Evolutionary conservation across 1,140 invertebrate genomes (phyloP).

Genomic region (Acromyrmex heyeri): DNA sequence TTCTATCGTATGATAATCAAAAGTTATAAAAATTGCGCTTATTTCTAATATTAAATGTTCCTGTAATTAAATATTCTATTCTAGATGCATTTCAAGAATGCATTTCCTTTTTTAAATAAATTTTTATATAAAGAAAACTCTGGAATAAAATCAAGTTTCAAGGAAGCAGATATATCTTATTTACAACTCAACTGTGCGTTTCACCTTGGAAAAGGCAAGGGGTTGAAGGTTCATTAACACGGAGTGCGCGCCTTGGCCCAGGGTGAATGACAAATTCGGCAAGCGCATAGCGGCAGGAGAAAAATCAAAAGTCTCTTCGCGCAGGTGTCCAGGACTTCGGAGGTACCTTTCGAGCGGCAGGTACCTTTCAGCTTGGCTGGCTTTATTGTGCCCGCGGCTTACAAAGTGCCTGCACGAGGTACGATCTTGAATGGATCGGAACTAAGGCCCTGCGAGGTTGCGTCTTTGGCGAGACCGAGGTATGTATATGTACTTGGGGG

Average conservation of each 20-base stretch:
- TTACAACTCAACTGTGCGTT: constrained; percentile 30
- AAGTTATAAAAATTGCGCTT: not conserved
- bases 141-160: constrained; percentile 4
- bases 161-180: not conserved
- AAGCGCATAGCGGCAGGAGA: constrained; percentile 73
- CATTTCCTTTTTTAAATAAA: not conserved
- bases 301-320: constrained; percentile 84
- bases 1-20: not conserved
- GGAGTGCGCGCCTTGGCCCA: constrained; percentile 6
- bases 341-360: constrained; percentile 80
- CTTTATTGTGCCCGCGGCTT: constrained; percentile 72
- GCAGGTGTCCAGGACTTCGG: constrained; percentile 80
- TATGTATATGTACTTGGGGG: constrained; percentile 38
- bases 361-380: constrained; percentile 79
- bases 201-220: constrained; percentile 29
- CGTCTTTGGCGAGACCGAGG: constrained; percentile 73
- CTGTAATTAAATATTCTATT: not conserved
- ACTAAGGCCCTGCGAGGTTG: constrained; percentile 75
- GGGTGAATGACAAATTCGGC: constrained; percentile 75
- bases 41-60: not conserved
- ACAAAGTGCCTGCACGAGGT: constrained; percentile 78
- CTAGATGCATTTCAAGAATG: not conserved
- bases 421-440: constrained; percentile 75
- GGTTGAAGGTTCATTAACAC: constrained; percentile 58
- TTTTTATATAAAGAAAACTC: not conserved